Evolutionary conservation across 2,113 vertebrate species (phyloP).

Genomic region (Laterallus jamaicensis): DNA sequence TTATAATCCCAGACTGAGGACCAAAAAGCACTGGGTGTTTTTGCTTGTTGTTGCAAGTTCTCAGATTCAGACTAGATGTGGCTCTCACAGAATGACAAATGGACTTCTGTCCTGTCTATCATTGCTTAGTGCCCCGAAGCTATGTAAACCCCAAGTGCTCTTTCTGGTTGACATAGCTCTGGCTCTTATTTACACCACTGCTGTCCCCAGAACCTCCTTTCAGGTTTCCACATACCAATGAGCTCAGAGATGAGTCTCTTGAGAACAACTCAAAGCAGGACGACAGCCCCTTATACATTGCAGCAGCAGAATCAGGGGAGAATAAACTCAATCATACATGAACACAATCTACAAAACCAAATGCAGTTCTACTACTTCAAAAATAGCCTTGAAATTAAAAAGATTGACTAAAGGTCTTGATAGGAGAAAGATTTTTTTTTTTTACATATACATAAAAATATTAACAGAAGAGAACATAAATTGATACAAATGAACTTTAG

Average conservation of each 20-base stretch:
- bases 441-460: background rate
- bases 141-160: background rate
- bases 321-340: background rate
- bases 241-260: background rate
- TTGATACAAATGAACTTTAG: background rate
- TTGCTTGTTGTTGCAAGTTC: background rate
- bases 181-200: background rate
- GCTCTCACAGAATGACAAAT: background rate
- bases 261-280: background rate
- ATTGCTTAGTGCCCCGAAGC: background rate
- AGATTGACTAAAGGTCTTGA: background rate
- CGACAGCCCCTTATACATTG: background rate
- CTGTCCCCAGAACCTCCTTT: background rate
- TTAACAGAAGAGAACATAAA: background rate
- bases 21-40: background rate
- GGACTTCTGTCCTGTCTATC: background rate
- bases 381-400: background rate
- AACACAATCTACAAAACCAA: background rate
- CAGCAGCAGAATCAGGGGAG: background rate
- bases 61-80: background rate
- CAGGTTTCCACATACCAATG: background rate
- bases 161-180: background rate
- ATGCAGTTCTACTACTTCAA: background rate
- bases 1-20: background rate
- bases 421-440: background rate